Conservation (phyloP, 1,140 invertebrate species). For the Dryas iulia region DNA sequence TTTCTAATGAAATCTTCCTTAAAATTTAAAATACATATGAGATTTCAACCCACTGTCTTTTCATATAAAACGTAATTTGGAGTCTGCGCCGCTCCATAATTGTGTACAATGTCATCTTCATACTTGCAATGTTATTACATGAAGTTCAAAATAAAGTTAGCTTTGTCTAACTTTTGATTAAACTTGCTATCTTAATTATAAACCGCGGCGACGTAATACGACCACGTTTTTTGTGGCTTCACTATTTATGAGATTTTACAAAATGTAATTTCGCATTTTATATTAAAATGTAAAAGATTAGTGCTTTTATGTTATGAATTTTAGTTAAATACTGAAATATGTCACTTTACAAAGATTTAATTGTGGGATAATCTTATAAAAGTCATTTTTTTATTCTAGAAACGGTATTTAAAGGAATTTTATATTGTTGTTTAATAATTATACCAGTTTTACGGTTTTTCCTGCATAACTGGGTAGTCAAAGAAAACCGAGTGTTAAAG, state of each 20-base stretch:
- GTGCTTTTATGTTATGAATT: not conserved
- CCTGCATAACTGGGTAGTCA: too few species aligned
- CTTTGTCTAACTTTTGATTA: constrained; percentile 1
- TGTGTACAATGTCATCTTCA: not conserved
- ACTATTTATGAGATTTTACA: constrained; percentile 11
- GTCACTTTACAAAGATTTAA: too few species aligned
- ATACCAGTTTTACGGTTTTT: too few species aligned
- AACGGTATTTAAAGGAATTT: too few species aligned
- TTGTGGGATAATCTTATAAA: too few species aligned
- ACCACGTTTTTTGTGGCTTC: constrained; percentile 6
- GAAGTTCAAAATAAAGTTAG: not conserved
- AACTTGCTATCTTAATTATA: constrained; percentile 1
- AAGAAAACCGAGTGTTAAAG: too few species aligned
- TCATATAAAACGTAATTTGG: not conserved
- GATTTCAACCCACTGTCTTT: too few species aligned
- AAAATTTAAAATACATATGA: too few species aligned
- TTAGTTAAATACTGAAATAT: not conserved
- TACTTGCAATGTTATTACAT: not conserved
- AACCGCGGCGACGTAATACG: not conserved
- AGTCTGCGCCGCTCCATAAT: not conserved
- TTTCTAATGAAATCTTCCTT: too few species aligned
- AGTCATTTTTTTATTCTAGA: too few species aligned
- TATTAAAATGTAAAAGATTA: not conserved
- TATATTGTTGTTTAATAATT: too few species aligned
- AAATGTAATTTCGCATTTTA: not conserved